Percentiles rank a stretch among this genome's conserved stretches.
Evolutionary conservation across 2,797 vertebrate genomes (phyloP).

Genomic region (Paratrypauchen microcephalus): DNA sequence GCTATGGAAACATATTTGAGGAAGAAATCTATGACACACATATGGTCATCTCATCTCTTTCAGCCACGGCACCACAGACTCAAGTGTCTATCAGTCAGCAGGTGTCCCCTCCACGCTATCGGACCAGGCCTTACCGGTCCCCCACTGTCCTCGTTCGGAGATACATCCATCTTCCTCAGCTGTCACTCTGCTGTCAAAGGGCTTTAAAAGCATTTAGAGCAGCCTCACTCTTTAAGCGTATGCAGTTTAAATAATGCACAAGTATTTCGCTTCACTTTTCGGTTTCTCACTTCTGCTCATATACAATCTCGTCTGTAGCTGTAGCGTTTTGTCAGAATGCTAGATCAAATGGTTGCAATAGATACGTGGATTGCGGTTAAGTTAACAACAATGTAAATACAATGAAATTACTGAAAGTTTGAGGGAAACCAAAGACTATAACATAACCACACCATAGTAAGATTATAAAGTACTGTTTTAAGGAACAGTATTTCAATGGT

Average conservation of each 20-base stretch:
- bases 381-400: not conserved
- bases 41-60: slow-evolving; percentile 63
- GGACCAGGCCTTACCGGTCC: slow-evolving; percentile 39
- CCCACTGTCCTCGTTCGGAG: slow-evolving; percentile 65
- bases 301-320: not conserved
- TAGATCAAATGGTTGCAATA: not conserved
- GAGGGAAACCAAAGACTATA: no score
- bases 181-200: slow-evolving; percentile 66
- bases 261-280: slow-evolving; percentile 6
- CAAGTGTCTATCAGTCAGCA: slow-evolving; percentile 61
- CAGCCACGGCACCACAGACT: slow-evolving; percentile 52
- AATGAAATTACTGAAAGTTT: not conserved
- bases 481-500: no score
- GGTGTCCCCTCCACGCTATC: slow-evolving; percentile 46
- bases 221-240: slow-evolving; percentile 24
- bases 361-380: not conserved
- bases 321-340: not conserved
- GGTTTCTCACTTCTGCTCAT: not conserved
- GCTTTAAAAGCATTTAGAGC: slow-evolving; percentile 39
- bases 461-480: no score
- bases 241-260: slow-evolving; percentile 11
- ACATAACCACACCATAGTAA: no score
- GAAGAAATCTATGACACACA: slow-evolving; percentile 65
- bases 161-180: slow-evolving; percentile 75
- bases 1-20: slow-evolving; percentile 47